A percentile compares a stretch with the other conserved stretches of the same genome.
Evolutionary conservation across 2,113 vertebrate genomes (phyloP).

Genomic region (Mus spicilegus): DNA sequence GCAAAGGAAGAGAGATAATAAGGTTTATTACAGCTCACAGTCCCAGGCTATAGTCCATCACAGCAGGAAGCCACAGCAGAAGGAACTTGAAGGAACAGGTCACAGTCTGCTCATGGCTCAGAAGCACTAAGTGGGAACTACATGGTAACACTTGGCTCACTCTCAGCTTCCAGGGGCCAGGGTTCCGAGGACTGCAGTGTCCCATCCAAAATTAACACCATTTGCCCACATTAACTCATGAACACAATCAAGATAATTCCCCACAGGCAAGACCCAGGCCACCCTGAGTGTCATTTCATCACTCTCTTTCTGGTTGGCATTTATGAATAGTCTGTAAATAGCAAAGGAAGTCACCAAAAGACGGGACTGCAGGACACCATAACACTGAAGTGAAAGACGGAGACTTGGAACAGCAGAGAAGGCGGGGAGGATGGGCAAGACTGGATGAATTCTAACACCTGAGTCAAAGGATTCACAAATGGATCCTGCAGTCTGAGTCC

Average conservation of each 20-base stretch:
- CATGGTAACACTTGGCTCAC: neutral
- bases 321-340: slow-evolving; percentile 8
- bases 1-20: neutral
- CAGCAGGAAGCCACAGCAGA: neutral
- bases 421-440: neutral
- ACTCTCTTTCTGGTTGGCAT: neutral
- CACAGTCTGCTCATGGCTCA: neutral
- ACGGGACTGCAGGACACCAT: neutral
- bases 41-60: neutral
- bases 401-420: neutral
- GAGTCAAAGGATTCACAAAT: neutral
- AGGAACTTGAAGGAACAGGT: neutral
- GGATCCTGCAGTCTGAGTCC: neutral
- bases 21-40: neutral
- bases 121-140: neutral
- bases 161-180: neutral
- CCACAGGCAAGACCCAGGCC: neutral
- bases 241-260: neutral
- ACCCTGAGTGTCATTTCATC: neutral
- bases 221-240: neutral
- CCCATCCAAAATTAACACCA: neutral
- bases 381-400: neutral
- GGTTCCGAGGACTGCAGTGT: neutral
- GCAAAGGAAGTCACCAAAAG: neutral
- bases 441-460: neutral